Evolutionary conservation across 37 sponge, comb jelly and placozoan species (phyloP).

Genomic region (Hexactinellida sp.): DNA sequence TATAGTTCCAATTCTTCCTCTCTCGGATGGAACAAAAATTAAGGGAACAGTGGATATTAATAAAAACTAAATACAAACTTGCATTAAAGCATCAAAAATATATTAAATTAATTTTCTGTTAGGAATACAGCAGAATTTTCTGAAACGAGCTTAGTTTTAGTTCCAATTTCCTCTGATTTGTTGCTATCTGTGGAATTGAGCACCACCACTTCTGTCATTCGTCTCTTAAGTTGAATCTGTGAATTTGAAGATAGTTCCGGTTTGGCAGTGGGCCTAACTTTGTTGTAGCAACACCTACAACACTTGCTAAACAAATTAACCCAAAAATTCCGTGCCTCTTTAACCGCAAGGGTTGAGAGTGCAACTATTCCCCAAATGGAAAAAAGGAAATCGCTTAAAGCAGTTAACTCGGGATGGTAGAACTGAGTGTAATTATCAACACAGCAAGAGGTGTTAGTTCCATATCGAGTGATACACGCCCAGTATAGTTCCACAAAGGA

Average conservation of each 20-base stretch:
- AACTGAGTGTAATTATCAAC: neutral
- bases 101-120: too few relatives aligned
- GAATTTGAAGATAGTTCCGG: neutral
- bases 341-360: neutral
- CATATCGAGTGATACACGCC: slow-evolving; percentile 13
- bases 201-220: neutral
- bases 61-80: too few relatives aligned
- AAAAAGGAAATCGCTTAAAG: neutral
- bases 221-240: neutral
- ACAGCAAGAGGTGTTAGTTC: slow-evolving; percentile 15
- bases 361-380: neutral
- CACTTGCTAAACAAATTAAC: neutral
- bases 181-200: neutral
- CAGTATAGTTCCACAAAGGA: neutral
- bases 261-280: neutral
- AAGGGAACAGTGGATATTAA: too few relatives aligned
- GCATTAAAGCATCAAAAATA: too few relatives aligned
- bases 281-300: neutral
- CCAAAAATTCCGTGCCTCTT: neutral
- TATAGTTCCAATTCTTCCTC: too few relatives aligned
- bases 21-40: too few relatives aligned
- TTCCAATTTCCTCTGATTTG: neutral
- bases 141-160: neutral
- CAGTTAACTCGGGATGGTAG: neutral
- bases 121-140: too few relatives aligned